A percentile compares a stretch with the other conserved stretches of the same genome.
phyloP scores from a whole-genome alignment of 2,888 invertebrate species.

The Pantelozetes paolii region DNA sequence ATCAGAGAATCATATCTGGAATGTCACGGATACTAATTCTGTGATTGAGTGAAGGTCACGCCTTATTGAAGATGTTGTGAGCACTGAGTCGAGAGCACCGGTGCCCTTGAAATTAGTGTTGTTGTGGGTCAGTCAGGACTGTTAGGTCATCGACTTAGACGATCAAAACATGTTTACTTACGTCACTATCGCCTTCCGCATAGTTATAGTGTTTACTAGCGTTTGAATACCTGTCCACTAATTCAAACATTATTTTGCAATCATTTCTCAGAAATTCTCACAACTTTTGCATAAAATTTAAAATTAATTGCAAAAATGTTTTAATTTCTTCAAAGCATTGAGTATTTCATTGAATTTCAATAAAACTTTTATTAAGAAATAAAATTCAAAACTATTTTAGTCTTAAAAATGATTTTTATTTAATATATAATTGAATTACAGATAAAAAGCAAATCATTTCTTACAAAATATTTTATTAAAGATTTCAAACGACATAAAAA shows the following conservation, averaged over 20 bases:
- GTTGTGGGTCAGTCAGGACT: slow-evolving; percentile 35
- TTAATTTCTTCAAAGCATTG: no score
- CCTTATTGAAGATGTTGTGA: neutral
- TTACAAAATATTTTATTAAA: no score
- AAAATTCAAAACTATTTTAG: no score
- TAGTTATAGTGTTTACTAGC: slow-evolving; percentile 20
- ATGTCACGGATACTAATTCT: slow-evolving; percentile 20
- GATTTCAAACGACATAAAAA: no score
- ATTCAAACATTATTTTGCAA: neutral
- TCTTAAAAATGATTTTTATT: no score
- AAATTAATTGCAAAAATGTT: no score
- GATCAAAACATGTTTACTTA: slow-evolving; percentile 24
- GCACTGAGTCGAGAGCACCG: neutral
- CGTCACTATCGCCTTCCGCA: slow-evolving; percentile 33
- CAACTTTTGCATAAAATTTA: no score
- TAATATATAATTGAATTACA: no score
- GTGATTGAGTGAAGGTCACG: neutral
- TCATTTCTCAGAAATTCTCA: no score
- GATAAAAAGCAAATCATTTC: no score
- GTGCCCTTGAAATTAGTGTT: slow-evolving; percentile 29
- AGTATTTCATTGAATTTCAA: no score
- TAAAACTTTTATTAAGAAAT: no score
- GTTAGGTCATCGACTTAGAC: slow-evolving; percentile 28
- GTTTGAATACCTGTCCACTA: neutral
- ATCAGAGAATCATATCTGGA: neutral